phyloP scores from a whole-genome alignment of 2,797 vertebrate species.

The Cyprinella venusta region DNA sequence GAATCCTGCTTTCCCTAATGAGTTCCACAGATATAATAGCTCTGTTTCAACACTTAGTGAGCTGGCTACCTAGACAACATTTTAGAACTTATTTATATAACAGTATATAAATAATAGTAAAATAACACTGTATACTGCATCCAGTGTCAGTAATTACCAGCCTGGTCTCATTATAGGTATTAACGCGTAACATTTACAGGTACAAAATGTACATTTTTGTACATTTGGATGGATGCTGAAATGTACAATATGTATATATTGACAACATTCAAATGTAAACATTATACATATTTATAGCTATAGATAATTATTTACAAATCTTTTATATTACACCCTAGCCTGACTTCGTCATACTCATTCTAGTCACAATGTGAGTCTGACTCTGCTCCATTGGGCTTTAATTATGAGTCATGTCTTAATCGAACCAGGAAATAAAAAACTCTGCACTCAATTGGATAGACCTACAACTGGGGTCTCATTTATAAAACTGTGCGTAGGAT shows the following conservation, averaged over 20 bases:
- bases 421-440: too few species aligned
- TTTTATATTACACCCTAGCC: background rate
- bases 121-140: background rate
- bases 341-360: too few species aligned
- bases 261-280: background rate
- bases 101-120: background rate
- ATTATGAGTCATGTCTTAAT: too few species aligned
- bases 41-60: conserved; percentile 7
- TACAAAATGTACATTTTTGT: background rate
- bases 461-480: too few species aligned
- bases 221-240: background rate
- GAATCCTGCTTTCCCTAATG: conserved; percentile 37
- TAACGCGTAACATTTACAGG: background rate
- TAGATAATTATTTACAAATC: background rate
- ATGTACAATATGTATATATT: background rate
- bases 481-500: too few species aligned
- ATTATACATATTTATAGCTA: background rate
- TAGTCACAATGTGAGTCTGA: too few species aligned
- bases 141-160: background rate
- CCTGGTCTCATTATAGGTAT: background rate
- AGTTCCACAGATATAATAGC: conserved; percentile 24
- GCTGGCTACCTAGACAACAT: background rate
- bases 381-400: too few species aligned
- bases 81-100: background rate
- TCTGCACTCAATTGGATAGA: too few species aligned